These are phyloP conservation scores for Echinarachnius parma DNA, from an alignment of 53 echinoderm and acorn worm genomes.

Conservation along the genomic window DNA sequence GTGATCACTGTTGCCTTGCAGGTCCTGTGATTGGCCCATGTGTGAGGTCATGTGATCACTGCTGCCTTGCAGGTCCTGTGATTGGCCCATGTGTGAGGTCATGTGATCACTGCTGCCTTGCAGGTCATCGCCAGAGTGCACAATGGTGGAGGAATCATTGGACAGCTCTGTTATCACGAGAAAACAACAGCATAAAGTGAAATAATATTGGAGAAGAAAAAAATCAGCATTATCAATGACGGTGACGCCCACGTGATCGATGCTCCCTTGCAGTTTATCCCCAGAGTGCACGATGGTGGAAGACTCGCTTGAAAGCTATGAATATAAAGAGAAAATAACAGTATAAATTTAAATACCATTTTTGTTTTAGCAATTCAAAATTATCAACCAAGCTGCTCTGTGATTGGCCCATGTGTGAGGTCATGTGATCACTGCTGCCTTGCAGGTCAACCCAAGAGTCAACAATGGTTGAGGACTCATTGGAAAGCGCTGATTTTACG, in stretches of 20 bases:
- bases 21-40: conserved; percentile 72
- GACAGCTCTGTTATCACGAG: conserved; percentile 14
- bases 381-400: conserved; percentile 46
- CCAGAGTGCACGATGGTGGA: conserved; percentile 6
- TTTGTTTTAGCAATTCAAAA: no score
- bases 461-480: neutral
- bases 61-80: conserved; percentile 25
- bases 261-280: no score
- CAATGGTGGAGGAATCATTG: neutral
- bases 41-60: conserved; percentile 65
- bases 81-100: no score
- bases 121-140: conserved; percentile 20
- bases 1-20: conserved; percentile 52
- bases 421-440: conserved; percentile 60
- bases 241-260: no score
- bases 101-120: no score
- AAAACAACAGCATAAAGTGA: neutral
- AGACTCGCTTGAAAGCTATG: no score
- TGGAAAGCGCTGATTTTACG: conserved; percentile 5
- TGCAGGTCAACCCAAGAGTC: conserved; percentile 21
- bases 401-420: conserved; percentile 72
- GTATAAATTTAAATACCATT: no score
- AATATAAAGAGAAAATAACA: no score
- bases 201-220: no score
- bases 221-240: no score